These are phyloP conservation scores for Drosophila pseudoobscura DNA, from an alignment of 1,140 invertebrate genomes.

Conservation along the genomic window DNA sequence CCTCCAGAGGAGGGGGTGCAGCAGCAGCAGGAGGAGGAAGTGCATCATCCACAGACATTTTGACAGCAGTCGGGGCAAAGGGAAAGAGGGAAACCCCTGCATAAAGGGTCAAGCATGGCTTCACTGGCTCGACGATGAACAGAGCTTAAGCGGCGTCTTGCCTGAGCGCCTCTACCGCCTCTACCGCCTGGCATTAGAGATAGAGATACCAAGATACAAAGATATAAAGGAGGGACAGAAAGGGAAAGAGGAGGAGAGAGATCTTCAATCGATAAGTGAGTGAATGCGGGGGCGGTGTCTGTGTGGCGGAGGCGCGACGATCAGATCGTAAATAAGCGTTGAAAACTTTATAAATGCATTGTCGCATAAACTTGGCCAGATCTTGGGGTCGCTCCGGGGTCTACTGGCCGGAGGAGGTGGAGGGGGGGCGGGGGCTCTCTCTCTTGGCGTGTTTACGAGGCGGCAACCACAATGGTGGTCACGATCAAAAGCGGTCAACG, in stretches of 20 bases:
- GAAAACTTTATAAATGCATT: conserved; percentile 77
- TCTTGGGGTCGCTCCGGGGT: conserved; percentile 20
- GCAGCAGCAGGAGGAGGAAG: conserved; percentile 20
- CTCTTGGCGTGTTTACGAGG: conserved; percentile 73
- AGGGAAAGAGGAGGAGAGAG: background rate
- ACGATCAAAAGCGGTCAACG: conserved; percentile 78
- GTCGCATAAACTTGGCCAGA: conserved; percentile 71
- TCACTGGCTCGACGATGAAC: conserved; percentile 17
- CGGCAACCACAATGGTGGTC: conserved; percentile 79
- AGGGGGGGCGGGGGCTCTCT: conserved; percentile 10
- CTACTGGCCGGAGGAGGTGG: background rate
- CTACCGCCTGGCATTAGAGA: conserved; percentile 24
- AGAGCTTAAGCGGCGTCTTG: conserved; percentile 26
- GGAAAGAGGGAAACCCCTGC: conserved; percentile 4
- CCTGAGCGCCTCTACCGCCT: conserved; percentile 24
- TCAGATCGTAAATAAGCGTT: conserved; percentile 77
- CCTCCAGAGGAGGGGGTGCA: background rate
- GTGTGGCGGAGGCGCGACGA: conserved; percentile 6
- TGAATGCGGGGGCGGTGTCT: conserved; percentile 30
- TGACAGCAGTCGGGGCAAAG: conserved; percentile 35
- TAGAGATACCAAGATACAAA: conserved; percentile 13
- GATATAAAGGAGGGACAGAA: background rate
- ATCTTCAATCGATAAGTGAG: conserved; percentile 41
- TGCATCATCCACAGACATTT: conserved; percentile 35
- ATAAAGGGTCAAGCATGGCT: conserved; percentile 42